A percentile compares a stretch with the other conserved stretches of the same genome.
Evolutionary conservation across 2,888 invertebrate species (phyloP).

Genomic region (Phymatocera aterrima): DNA sequence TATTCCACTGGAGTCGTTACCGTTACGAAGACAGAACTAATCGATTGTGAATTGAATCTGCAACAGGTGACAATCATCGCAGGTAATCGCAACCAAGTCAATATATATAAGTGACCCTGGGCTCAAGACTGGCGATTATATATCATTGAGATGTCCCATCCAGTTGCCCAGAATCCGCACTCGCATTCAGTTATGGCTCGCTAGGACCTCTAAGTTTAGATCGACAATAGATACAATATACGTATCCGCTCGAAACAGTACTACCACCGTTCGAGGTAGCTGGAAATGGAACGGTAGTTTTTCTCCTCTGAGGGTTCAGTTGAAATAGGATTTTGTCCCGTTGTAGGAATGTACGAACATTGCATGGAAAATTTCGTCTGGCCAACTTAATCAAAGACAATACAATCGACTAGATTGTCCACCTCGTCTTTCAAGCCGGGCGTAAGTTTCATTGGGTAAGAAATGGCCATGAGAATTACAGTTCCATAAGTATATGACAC

Average conservation of each 20-base stretch:
- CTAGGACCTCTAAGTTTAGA: not conserved
- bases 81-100: not conserved
- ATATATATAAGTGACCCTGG: not conserved
- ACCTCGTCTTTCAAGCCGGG: no score
- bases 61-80: not conserved
- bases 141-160: conserved; percentile 1
- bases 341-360: no score
- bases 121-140: not conserved
- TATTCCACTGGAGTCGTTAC: not conserved
- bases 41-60: not conserved
- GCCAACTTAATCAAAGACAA: no score
- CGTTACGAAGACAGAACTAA: not conserved
- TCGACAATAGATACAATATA: not conserved
- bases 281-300: no score
- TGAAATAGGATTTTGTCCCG: no score
- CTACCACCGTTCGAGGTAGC: no score
- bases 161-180: not conserved
- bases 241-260: not conserved
- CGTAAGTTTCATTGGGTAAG: no score
- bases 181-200: not conserved
- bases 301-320: no score
- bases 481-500: no score
- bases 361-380: no score
- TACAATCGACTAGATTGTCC: no score
- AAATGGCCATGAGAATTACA: no score